A percentile compares a stretch with the other conserved stretches of the same genome.
Evolutionary conservation across 2,888 invertebrate species (phyloP).

Genomic region (Luperina nickerlii): DNA sequence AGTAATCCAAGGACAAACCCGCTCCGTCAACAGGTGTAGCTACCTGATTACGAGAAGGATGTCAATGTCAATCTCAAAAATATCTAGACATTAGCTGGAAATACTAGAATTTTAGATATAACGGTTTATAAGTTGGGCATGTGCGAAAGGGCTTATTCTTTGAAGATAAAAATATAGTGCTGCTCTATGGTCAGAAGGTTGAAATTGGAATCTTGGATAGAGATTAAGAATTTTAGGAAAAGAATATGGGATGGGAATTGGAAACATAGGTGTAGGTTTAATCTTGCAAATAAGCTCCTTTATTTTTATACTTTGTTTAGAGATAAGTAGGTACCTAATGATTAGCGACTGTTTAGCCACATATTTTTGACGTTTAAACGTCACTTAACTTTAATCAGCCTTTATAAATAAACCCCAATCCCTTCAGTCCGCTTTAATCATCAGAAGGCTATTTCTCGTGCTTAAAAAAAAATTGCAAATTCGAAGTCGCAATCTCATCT

Average conservation of each 20-base stretch:
- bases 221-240: not conserved
- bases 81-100: conserved; percentile 28
- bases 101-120: conserved; percentile 15
- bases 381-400: no score
- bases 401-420: not conserved
- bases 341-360: no score
- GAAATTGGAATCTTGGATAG: not conserved
- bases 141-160: not conserved
- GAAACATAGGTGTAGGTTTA: not conserved
- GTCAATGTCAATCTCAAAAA: conserved; percentile 48
- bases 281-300: not conserved
- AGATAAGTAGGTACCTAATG: no score
- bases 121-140: conserved; percentile 9
- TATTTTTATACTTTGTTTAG: no score
- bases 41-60: conserved; percentile 29
- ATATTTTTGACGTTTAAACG: no score
- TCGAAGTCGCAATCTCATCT: no score
- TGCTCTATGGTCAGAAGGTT: conserved; percentile 24
- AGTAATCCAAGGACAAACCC: conserved; percentile 27
- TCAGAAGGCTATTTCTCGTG: no score
- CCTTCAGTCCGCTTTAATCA: not conserved
- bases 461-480: no score
- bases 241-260: not conserved
- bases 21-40: conserved; percentile 21
- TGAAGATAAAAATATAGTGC: not conserved